These are phyloP conservation scores for Myripristis murdjan DNA, from an alignment of 2,797 vertebrate genomes.

Conservation along the genomic window DNA sequence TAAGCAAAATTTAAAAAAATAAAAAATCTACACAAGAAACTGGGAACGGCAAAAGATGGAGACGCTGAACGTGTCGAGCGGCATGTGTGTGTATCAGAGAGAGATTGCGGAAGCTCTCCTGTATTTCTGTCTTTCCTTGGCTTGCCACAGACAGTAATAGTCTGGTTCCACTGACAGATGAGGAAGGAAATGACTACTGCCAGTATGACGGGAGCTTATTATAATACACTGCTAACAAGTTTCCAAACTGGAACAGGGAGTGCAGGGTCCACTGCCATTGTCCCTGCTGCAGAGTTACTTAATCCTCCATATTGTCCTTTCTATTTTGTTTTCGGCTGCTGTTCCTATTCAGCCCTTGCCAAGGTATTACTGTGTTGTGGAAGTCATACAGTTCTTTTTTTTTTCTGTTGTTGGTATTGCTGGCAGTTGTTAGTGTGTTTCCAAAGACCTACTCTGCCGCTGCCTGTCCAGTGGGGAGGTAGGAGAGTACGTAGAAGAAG, in stretches of 20 bases:
- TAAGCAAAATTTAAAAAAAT: background rate
- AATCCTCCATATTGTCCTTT: constrained; percentile 67
- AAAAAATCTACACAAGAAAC: background rate
- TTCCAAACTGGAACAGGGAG: constrained; percentile 66
- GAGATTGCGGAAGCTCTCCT: constrained; percentile 7
- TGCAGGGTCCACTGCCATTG: constrained; percentile 68
- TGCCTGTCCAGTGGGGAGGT: constrained; percentile 20
- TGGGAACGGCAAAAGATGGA: background rate
- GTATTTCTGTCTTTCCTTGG: background rate
- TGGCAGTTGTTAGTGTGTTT: constrained; percentile 39
- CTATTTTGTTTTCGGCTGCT: constrained; percentile 55
- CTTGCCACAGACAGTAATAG: constrained; percentile 31
- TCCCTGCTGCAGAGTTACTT: constrained; percentile 68
- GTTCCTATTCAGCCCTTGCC: constrained; percentile 63
- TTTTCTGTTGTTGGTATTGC: constrained; percentile 29
- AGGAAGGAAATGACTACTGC: constrained; percentile 66
- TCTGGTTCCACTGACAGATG: constrained; percentile 48
- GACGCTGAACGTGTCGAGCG: constrained; percentile 8
- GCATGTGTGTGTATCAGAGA: constrained; percentile 6
- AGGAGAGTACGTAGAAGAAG: constrained; percentile 3
- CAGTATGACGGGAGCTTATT: constrained; percentile 51
- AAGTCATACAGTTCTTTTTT: constrained; percentile 43
- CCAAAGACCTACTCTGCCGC: constrained; percentile 32
- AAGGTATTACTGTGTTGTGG: constrained; percentile 60
- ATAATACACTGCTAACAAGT: constrained; percentile 73